These are phyloP conservation scores for Asteroscopus sphinx DNA, from an alignment of 2,888 invertebrate genomes.

Conservation along the genomic window DNA sequence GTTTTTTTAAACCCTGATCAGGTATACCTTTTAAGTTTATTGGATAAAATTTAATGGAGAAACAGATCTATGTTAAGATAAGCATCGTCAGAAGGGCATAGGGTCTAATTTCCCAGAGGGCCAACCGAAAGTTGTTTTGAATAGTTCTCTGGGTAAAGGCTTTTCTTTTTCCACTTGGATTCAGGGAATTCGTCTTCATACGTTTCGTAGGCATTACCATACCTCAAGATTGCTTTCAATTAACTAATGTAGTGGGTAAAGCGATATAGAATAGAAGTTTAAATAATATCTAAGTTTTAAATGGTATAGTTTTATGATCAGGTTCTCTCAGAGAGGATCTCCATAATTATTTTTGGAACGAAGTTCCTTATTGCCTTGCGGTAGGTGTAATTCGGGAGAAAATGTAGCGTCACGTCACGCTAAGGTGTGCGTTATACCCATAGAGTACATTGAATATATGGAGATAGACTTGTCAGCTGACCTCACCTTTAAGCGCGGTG, in stretches of 20 bases:
- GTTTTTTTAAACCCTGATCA: not conserved
- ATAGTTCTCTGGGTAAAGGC: conserved; percentile 39
- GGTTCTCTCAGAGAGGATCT: no score
- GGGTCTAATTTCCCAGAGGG: conserved; percentile 56
- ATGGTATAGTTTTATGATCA: no score
- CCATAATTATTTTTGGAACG: no score
- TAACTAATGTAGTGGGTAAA: conserved; percentile 7
- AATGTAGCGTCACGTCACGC: no score
- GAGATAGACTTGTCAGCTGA: no score
- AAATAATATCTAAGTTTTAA: no score
- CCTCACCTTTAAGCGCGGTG: no score
- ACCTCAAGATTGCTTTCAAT: conserved; percentile 17
- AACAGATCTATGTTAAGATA: conserved; percentile 46
- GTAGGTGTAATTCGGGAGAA: no score
- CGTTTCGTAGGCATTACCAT: conserved; percentile 16
- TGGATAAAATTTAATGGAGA: conserved; percentile 42
- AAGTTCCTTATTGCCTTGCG: no score
- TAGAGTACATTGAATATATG: no score
- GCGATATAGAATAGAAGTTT: no score
- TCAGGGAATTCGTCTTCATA: conserved; percentile 19
- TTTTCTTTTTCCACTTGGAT: conserved; percentile 35
- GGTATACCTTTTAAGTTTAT: conserved; percentile 24
- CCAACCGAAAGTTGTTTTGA: conserved; percentile 50
- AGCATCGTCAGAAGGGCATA: conserved; percentile 46
- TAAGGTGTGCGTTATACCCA: no score